Base-by-base conservation (phyloP, 2,888 invertebrate genomes). In the Pyrgus malvae region DNA sequence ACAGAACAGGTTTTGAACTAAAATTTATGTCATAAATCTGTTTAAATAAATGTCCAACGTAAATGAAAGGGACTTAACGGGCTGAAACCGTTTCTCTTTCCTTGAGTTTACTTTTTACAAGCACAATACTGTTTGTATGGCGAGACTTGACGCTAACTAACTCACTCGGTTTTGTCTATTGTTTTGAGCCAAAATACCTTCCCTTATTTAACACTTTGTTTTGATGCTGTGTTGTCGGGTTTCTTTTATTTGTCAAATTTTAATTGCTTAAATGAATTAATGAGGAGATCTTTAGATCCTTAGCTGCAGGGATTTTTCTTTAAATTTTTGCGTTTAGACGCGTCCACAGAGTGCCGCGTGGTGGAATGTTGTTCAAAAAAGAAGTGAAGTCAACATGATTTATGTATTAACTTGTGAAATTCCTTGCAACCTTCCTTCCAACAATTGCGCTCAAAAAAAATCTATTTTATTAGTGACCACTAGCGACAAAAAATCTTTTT, bases 81-180 rank as follows among this genome's bases (percentile, higher is more conserved):
- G 14, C 12, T 27, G 0, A n/a, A 14, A 2, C 31, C 25, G 25
- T 51, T 49, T 42, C n/a, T 35, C 37, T 27, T 44, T 37, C 37
- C 35, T 44, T n/a, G 16, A 1, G 11, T 27, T 31, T 31, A 55
- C 45, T 57, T 57, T 57, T 51, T 59, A 51, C 40, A 54, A 38
- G 42, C 38, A 55, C 23, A 48, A 48, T 48, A 37, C 46, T 23
- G 16, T 48, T 48, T 37, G 51, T 51, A 40, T 35, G 21, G 45
- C 33, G 51, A 27, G 38, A 38, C 38, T 11, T 44, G 11, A 16
- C 19, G 38, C 37, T 45, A 45, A 27, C 37, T 37, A 25, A 53
- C 38, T 45, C 45, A 33, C 46, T 7, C 51, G 27, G 38, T 45
- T 25, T 19, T 45, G 29, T 16, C 29, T 49, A 33, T 49, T 56